These are phyloP conservation scores for Epistrophe eligans DNA, from an alignment of 2,888 invertebrate genomes.

Conservation along the genomic window DNA sequence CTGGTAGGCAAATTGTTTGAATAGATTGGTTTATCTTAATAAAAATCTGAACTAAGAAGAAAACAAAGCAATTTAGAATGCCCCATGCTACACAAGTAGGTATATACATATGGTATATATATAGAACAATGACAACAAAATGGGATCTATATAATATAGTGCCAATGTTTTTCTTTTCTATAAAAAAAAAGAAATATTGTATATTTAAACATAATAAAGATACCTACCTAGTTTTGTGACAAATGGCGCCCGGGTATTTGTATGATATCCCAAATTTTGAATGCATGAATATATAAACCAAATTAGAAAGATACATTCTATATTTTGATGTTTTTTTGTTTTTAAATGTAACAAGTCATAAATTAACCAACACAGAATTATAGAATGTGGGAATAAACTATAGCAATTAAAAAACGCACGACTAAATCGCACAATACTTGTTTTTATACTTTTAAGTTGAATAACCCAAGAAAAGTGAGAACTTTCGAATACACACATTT, in stretches of 20 bases:
- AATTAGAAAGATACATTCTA: neutral
- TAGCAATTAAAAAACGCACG: too few relatives aligned
- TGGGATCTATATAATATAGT: neutral
- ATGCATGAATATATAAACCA: neutral
- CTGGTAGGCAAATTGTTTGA: constrained; percentile 58
- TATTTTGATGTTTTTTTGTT: too few relatives aligned
- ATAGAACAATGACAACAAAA: neutral
- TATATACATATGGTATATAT: neutral
- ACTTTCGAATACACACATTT: too few relatives aligned
- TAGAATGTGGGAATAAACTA: too few relatives aligned
- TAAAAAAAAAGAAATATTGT: neutral
- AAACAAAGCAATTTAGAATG: constrained; percentile 54
- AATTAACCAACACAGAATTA: too few relatives aligned
- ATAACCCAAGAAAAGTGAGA: too few relatives aligned
- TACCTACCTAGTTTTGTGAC: neutral
- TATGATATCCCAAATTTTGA: neutral
- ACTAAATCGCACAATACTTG: too few relatives aligned
- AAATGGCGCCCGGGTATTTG: neutral
- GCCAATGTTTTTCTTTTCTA: neutral
- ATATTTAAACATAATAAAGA: neutral
- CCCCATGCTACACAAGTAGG: neutral
- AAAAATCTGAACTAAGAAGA: constrained; percentile 47
- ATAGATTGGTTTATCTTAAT: constrained; percentile 65
- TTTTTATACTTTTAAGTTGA: too few relatives aligned
- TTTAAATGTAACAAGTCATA: too few relatives aligned